Evolutionary conservation across 2,113 vertebrate genomes (phyloP).

Genomic region (Bubo bubo): DNA sequence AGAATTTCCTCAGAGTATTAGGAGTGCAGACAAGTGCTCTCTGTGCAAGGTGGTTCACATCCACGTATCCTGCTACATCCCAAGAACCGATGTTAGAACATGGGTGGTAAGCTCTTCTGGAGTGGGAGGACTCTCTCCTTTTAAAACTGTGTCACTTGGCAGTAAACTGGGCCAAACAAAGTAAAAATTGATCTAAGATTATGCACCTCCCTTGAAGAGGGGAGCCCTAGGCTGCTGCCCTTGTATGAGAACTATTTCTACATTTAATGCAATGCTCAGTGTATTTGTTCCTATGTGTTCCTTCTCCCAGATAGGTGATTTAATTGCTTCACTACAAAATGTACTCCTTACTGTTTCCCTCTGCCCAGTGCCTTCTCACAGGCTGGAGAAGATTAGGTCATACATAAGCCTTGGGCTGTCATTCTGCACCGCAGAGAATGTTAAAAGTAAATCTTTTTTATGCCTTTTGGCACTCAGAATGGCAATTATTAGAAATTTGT

Average conservation of each 20-base stretch:
- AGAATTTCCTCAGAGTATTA: not conserved
- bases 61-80: not conserved
- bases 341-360: not conserved
- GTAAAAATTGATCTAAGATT: not conserved
- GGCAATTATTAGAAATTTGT: not conserved
- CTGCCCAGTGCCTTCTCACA: not conserved
- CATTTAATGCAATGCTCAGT: accelerated
- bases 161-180: not conserved
- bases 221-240: not conserved
- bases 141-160: not conserved
- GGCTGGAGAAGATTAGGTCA: not conserved
- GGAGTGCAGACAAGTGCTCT: not conserved
- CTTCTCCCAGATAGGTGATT: not conserved
- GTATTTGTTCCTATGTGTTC: not conserved
- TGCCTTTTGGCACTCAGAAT: not conserved
- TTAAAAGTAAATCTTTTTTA: not conserved
- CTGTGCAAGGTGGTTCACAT: not conserved
- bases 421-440: not conserved
- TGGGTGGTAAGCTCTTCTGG: not conserved
- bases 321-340: not conserved
- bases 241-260: not conserved
- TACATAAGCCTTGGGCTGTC: not conserved
- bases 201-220: not conserved
- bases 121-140: not conserved
- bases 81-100: not conserved